Conservation (phyloP, 2,888 invertebrate species). For the Dynastes hyllus region DNA sequence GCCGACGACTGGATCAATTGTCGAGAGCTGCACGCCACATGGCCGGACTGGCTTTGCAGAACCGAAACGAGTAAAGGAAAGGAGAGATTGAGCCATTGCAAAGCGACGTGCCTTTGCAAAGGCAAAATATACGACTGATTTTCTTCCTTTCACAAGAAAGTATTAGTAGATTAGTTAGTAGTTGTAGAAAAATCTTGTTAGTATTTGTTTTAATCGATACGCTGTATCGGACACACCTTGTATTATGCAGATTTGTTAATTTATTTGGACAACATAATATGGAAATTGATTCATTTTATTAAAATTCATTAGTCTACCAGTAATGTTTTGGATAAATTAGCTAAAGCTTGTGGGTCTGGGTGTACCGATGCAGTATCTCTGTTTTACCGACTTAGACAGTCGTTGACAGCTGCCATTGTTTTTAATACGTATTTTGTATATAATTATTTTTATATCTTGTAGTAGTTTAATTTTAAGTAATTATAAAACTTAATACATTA, state of each 20-base stretch:
- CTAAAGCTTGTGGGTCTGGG: too few relatives aligned
- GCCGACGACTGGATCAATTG: conserved; percentile 85
- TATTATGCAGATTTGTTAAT: too few relatives aligned
- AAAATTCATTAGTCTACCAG: too few relatives aligned
- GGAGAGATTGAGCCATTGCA: conserved; percentile 75
- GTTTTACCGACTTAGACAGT: background rate
- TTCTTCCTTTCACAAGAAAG: background rate
- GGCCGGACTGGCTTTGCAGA: conserved; percentile 77
- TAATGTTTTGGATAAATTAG: too few relatives aligned
- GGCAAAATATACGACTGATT: conserved; percentile 72
- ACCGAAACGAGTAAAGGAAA: conserved; percentile 74
- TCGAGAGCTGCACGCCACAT: conserved; percentile 75
- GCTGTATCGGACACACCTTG: too few relatives aligned
- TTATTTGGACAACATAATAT: too few relatives aligned
- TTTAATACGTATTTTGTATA: background rate
- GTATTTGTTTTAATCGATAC: too few relatives aligned
- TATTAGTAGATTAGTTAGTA: background rate
- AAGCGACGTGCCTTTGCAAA: conserved; percentile 83
- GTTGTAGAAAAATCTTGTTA: too few relatives aligned
- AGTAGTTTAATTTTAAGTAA: too few relatives aligned
- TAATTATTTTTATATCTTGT: too few relatives aligned
- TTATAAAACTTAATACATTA: too few relatives aligned
- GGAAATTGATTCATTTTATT: too few relatives aligned
- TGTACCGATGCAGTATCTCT: background rate
- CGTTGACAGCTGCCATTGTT: background rate